phyloP scores from a whole-genome alignment of 1,140 invertebrate genomes.

The Leptinotarsa defecta region DNA sequence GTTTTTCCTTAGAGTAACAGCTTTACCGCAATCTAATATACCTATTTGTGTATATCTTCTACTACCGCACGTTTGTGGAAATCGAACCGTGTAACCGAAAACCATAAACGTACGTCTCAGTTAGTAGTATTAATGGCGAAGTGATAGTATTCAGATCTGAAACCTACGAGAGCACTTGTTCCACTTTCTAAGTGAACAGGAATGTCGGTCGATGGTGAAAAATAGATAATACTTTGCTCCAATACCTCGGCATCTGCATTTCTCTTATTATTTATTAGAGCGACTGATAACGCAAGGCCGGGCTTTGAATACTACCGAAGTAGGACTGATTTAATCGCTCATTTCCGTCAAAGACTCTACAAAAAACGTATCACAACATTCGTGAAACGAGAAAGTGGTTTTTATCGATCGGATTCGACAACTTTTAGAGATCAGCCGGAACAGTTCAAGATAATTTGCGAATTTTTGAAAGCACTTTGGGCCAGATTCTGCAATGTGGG shows the following conservation, averaged over 20 bases:
- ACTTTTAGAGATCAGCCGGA: constrained; percentile 1
- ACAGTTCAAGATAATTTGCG: too few relatives aligned
- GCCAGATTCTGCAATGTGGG: too few relatives aligned
- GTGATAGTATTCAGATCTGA: constrained; percentile 29
- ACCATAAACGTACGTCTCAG: constrained; percentile 20
- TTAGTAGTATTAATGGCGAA: constrained; percentile 20
- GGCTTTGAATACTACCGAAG: constrained; percentile 31
- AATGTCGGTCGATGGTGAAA: constrained; percentile 38
- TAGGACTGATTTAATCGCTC: constrained; percentile 40
- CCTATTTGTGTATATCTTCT: too few relatives aligned
- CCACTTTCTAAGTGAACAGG: constrained; percentile 37
- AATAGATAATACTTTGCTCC: constrained; percentile 39
- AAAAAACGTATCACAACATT: not conserved
- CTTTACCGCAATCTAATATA: too few relatives aligned
- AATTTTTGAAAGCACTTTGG: too few relatives aligned
- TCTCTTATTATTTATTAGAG: constrained; percentile 32
- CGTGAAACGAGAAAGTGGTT: constrained; percentile 16
- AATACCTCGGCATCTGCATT: constrained; percentile 38
- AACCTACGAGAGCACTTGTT: constrained; percentile 34
- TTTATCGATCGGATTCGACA: constrained; percentile 13
- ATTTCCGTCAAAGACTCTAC: not conserved
- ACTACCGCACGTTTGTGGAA: not conserved
- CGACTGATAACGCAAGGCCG: constrained; percentile 23
- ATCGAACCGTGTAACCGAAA: constrained; percentile 10
- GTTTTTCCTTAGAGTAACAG: too few relatives aligned